Conservation (phyloP, 2,113 vertebrate species). For the Eulacestoma nigropectus region DNA sequence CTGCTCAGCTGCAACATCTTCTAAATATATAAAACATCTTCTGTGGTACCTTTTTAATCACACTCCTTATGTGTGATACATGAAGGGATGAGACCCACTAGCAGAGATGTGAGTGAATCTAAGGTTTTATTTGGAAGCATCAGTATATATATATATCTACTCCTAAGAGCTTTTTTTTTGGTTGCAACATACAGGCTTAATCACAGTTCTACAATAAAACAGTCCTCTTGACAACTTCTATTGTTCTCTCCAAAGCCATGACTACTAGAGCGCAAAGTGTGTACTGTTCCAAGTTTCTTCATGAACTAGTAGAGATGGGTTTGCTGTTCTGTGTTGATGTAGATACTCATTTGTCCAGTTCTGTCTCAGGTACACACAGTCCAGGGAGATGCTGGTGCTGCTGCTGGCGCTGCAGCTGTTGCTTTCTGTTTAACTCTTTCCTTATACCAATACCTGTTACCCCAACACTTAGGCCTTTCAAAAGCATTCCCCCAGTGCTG, state of each 20-base stretch:
- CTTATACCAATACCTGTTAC: neutral
- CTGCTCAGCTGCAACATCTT: neutral
- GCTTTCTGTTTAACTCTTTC: neutral
- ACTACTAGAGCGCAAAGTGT: neutral
- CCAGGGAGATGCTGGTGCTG: neutral
- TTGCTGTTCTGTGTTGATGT: neutral
- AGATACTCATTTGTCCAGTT: neutral
- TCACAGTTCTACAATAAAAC: neutral
- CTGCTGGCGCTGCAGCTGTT: neutral
- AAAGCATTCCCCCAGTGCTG: rapidly evolving
- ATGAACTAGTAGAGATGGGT: neutral
- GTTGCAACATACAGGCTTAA: neutral
- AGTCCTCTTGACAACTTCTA: neutral
- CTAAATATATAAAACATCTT: neutral
- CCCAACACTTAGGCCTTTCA: neutral
- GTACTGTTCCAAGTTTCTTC: neutral
- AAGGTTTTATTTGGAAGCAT: neutral
- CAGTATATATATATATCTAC: neutral
- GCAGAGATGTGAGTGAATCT: neutral
- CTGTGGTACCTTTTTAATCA: neutral
- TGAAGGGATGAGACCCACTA: neutral
- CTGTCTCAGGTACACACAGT: neutral
- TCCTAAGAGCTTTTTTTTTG: neutral
- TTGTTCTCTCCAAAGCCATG: neutral
- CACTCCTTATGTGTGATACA: neutral